Evolutionary conservation across 2,797 vertebrate genomes (phyloP).

Genomic region (Sebastes diploproa): DNA sequence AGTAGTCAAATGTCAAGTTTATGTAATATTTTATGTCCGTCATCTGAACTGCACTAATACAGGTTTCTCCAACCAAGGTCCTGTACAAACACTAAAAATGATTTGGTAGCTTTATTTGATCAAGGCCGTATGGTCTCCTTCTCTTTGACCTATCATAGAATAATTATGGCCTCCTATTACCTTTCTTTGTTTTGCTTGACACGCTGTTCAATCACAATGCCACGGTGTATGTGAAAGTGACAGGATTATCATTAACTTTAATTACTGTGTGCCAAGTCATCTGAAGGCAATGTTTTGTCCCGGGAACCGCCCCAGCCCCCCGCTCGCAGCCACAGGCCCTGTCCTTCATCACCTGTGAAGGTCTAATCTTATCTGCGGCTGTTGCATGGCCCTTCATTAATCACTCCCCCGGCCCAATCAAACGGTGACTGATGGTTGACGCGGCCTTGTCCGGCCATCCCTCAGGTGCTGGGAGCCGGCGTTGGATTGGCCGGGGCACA

Average conservation of each 20-base stretch:
- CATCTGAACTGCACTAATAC: neutral
- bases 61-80: neutral
- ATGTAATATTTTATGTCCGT: neutral
- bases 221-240: constrained; percentile 47
- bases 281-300: constrained; percentile 55
- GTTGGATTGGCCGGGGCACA: constrained; percentile 4
- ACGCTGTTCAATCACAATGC: constrained; percentile 41
- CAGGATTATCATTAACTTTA: constrained; percentile 67
- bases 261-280: constrained; percentile 64
- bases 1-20: constrained; percentile 8
- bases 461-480: constrained; percentile 39
- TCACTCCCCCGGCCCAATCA: constrained; percentile 74
- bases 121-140: constrained; percentile 10
- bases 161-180: constrained; percentile 43
- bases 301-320: constrained; percentile 29
- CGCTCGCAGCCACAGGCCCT: constrained; percentile 27
- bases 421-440: constrained; percentile 71
- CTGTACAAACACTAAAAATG: constrained; percentile 6
- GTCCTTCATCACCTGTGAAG: constrained; percentile 79
- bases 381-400: constrained; percentile 77
- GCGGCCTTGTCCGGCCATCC: constrained; percentile 68
- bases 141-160: constrained; percentile 43
- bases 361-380: constrained; percentile 78
- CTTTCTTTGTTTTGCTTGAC: constrained; percentile 58
- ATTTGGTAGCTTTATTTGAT: constrained; percentile 34